Conservation (phyloP, 1,140 invertebrate genomes). For the Archivesica marissinica region DNA sequence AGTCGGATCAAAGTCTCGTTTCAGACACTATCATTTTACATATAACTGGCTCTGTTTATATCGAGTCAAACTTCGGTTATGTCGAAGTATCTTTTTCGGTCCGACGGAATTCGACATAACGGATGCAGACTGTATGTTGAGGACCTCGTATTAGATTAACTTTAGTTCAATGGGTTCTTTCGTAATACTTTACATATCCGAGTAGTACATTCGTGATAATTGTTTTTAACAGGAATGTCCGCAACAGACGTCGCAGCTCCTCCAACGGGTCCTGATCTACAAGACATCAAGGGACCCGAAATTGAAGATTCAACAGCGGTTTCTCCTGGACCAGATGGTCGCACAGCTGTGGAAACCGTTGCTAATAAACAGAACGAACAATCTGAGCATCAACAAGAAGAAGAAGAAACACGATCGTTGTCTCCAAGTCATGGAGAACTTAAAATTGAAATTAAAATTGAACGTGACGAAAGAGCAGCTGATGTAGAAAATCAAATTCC, state of each 20-base stretch:
- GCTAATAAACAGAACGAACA: background rate
- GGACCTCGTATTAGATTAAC: too few relatives aligned
- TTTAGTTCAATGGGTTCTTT: too few relatives aligned
- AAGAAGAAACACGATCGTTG: background rate
- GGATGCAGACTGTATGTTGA: too few relatives aligned
- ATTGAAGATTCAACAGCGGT: background rate
- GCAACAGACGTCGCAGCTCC: conserved; percentile 21
- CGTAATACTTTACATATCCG: too few relatives aligned
- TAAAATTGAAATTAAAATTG: conserved; percentile 16
- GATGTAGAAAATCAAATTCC: background rate
- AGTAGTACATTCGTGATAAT: too few relatives aligned
- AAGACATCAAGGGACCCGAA: conserved; percentile 3
- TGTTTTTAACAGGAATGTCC: conserved; percentile 31
- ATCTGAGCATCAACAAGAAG: background rate
- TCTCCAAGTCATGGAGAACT: background rate
- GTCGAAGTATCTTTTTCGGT: too few relatives aligned
- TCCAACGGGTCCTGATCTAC: conserved; percentile 24
- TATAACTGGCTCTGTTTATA: too few relatives aligned
- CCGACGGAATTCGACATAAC: too few relatives aligned
- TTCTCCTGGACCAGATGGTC: conserved; percentile 20
- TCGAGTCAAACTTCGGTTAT: too few relatives aligned
- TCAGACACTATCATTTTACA: too few relatives aligned
- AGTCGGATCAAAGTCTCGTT: too few relatives aligned
- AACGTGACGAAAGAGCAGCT: background rate
- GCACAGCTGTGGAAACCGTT: background rate